Evolutionary conservation across 2,888 invertebrate species (phyloP).

Genomic region (Drosophila paucipuncta): DNA sequence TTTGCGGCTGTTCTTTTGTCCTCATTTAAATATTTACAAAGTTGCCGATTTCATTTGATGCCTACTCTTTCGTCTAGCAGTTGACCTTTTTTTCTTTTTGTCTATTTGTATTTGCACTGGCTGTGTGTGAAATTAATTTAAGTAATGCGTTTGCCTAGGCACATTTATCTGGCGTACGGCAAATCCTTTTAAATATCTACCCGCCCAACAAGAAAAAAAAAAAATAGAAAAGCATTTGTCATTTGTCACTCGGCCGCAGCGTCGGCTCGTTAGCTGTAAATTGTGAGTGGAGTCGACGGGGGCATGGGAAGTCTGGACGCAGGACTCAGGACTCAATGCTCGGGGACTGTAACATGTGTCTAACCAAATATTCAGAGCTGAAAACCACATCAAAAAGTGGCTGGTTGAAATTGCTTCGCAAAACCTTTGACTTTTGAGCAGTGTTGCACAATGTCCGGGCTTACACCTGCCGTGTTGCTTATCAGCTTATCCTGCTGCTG

Average conservation of each 20-base stretch:
- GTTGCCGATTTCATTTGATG: slow-evolving; percentile 47
- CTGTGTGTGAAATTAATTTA: slow-evolving; percentile 74
- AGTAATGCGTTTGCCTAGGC: slow-evolving; percentile 73
- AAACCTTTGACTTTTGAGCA: slow-evolving; percentile 21
- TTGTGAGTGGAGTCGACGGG: slow-evolving; percentile 10
- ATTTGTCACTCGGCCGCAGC: slow-evolving; percentile 73
- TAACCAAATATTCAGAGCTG: background rate
- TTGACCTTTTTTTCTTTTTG: slow-evolving; percentile 26
- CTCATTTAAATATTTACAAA: slow-evolving; percentile 78
- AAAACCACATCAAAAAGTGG: slow-evolving; percentile 61
- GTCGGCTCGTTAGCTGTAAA: slow-evolving; percentile 36
- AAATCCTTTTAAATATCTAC: slow-evolving; percentile 82
- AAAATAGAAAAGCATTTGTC: slow-evolving; percentile 70
- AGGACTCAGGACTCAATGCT: background rate
- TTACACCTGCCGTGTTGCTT: slow-evolving; percentile 6
- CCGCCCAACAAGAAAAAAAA: slow-evolving; percentile 5
- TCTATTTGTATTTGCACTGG: slow-evolving; percentile 10
- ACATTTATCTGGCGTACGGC: slow-evolving; percentile 70
- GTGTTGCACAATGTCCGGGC: slow-evolving; percentile 14
- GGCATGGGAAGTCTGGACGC: background rate
- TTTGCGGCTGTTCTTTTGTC: slow-evolving; percentile 42
- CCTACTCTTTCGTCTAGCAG: slow-evolving; percentile 22
- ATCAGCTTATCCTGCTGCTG: background rate
- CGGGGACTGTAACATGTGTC: slow-evolving; percentile 5
- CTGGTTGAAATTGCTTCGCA: slow-evolving; percentile 10